Evolutionary conservation across 2,888 invertebrate genomes (phyloP), one percentile per base, ranked within the genome.

Genomic region (Reticulitermes lucifugus): DNA sequence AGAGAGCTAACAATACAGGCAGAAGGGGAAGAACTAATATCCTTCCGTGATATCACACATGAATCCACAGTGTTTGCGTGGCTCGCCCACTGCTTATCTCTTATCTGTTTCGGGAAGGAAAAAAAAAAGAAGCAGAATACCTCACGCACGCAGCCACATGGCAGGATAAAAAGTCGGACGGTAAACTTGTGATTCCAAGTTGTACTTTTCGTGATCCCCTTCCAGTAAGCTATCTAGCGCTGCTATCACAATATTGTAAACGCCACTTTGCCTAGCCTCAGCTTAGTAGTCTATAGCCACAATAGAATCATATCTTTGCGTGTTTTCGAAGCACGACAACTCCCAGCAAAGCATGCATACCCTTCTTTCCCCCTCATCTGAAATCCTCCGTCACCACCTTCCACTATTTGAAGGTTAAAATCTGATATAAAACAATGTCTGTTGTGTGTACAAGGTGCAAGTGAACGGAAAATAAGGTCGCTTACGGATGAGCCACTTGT

Each of bases 231-330:
- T 73, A 73, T 73, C 73, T 73, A 18, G 21, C 18, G 21, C 7
- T 73, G 12, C 10, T 35, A 73, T 73, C 73, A 21, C 73, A 6
- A 35, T 73, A 73, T 18, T 41, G 18, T 41, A 73, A 73, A 73
- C 73, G 41, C 73, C 41, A 73, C 73, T 73, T 73, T 73, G 12
- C 73, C 73, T 41, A 41, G 73, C 35, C 41, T 73, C 73, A 18
- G 73, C 12, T 10, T 73, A 73, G 41, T 73, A 18, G 9, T 12
- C 73, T 41, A 73, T 21, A 41, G 73, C 10, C 41, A 73, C 25
- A 73, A 73, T 73, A 73, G 73, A 73, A 41, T 73, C 73, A 41
- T 73, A 73, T 73, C 73, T 73, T 73, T 14, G 73, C 73, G 73
- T 73, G 73, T 41, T 73, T 41, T 73, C 12, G 21, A 73, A 29